Evolutionary conservation across 2,797 vertebrate species (phyloP), one percentile per base, ranked within the genome.

Genomic region (Girardinus metallicus): DNA sequence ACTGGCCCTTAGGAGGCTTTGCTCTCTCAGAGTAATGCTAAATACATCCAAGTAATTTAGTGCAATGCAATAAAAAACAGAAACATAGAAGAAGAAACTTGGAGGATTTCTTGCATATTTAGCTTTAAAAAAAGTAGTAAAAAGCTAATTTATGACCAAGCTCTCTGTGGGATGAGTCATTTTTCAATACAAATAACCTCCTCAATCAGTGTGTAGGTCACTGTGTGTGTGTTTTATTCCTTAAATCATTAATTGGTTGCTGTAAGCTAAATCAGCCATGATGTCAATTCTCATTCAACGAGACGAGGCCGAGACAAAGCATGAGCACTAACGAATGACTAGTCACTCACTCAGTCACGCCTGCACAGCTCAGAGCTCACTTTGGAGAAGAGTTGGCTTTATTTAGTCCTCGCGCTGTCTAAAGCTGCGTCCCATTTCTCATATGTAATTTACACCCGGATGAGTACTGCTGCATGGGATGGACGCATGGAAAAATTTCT

Each of bases 191-290:
- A 13, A 60, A 72, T 39, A 39, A 31, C 51, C 43, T 10, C n/a
- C 12, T 71, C 4, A 44, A 34, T 68, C 47, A 55, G 15, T 18
- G 49, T 74, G 44, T 31, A 55, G 66, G 31, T 44, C 64, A 23
- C 8, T 78, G 41, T 29, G 10, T 71, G 57, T 76, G 73, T 73
- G 55, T 78, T 71, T 77, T 70, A 73, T 78, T 83, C 76, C 31
- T 74, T 77, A 41, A 84, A 86, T 84, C 76, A 86, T 83, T 83
- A 76, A 82, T 87, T 87, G 77, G 41, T 72, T 74, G 71, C 80
- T 89, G 1, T 2, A 21, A 85, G 80, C 44, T 41, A 84, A 79
- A 82, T 51, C 76, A 86, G 80, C 12, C 70, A 44, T 18, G 39
- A 84, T 82, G 83, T 84, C 81, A 80, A 73, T 82, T 85, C 72